Base-by-base conservation (phyloP, 2,797 vertebrate species). In the Poliocrania exsul region DNA sequence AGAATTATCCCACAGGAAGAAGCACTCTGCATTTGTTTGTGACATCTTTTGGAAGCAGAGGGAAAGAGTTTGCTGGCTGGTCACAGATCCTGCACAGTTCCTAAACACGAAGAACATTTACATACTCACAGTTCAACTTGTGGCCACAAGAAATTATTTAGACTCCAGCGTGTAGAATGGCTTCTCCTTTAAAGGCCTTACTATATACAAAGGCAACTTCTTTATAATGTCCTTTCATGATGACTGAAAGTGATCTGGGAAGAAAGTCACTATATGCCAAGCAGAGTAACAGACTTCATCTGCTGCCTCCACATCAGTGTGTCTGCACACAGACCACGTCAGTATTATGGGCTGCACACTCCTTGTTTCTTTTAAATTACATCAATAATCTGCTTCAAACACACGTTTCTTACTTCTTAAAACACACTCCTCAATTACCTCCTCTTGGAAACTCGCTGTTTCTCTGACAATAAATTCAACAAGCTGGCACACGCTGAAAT, bases 341-440 rank as follows among this genome's bases (percentile, higher is more conserved):
- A 29, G 2, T 4, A 33, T 3, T 21, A 38, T 19, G 29, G 21
- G n/a, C 11, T 42, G 25, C 28, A 70, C 12, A 37, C 23, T 31
- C 13, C 42, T 33, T 5, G 3, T 5, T 37, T n/a, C 29, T 56
- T 38, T 31, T 11, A 31, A 47, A 62, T 1, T 33, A 61, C 16
- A 62, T 20, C 24, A 82, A 18, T 6, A 19, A 23, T 6, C 35
- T 40, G 13, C 33, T 58, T 87, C 33, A 47, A 81, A 33, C 29
- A 33, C 26, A 3, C 17, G 4, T 10, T 26, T 74, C 28, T 46
- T 38, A 57, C 8, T 70, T 51, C n/a, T 64, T 28, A 61, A 53
- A 90, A 73, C 0, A 0, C 4, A 2, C 10, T 53, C 42, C 77
- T 53, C 1, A 0, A 29, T 33, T 42, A 33, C 47, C 29, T 78